Base-by-base conservation (phyloP, 2,113 vertebrate genomes). In the Chionis minor region DNA sequence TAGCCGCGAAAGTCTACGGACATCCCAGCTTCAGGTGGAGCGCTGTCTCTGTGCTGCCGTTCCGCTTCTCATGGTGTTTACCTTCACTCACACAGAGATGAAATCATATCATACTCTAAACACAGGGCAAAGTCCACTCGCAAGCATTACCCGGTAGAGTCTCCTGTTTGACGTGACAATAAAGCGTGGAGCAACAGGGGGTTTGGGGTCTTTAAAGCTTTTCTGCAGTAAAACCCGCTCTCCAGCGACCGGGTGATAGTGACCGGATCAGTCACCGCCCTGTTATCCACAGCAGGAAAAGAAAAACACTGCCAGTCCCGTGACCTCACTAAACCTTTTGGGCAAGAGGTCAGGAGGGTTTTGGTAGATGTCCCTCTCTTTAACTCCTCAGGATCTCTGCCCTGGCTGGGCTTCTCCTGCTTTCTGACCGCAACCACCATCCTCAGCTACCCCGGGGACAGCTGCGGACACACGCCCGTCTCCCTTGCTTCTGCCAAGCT, bases 31-130 rank as follows among this genome's bases (percentile, higher is more conserved):
- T 62, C 63, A 66, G 55, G 59, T 8, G 56, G 66, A 69, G 49
- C 2, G 24, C 54, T 30, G 19, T 33, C 20, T 40, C 71, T 51
- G 0, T 30, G 45, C 67, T 22, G 15, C 52, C 19, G 44, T 42
- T 88, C 51, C 45, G 51, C 72, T 81, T 58, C 74, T 65, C 51
- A 44, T 4, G 35, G 44, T 97, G 95, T 96, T 97, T 97, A 89
- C 95, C 70, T 82, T 87, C 86, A 7, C 72, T 66, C 22, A 9
- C 23, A 12, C 27, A 70, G 85, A 78, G 88, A 91, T 96, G 88
- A 97, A 91, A 69, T 96, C 94, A 96, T 51, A 69, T 96, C 94
- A 96, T 51, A 88, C 82, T 75, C 56, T 91, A 92, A 95, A 81
- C 2, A 81, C 77, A 94, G 94, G 88, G 65, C 97, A 92, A 97